These are phyloP conservation scores for Rhizoglyphus robini DNA, from an alignment of 1,140 invertebrate genomes.

Conservation along the genomic window DNA sequence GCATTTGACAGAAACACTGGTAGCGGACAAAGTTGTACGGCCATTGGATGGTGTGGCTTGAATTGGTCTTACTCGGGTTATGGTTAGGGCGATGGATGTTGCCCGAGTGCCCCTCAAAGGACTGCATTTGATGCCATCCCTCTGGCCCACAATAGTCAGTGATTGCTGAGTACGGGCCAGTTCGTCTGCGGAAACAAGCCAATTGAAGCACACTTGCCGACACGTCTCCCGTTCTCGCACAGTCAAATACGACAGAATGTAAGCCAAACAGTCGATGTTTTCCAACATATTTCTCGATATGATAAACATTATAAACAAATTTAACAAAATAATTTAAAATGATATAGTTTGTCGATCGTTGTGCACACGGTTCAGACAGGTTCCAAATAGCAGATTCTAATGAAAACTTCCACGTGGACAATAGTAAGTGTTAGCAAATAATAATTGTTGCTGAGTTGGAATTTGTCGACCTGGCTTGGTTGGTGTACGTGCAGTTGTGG, in stretches of 20 bases:
- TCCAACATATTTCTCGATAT: neutral
- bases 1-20: neutral
- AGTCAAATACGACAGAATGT: neutral
- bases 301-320: neutral
- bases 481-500: too few relatives aligned
- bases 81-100: neutral
- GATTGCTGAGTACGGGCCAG: neutral
- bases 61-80: too few relatives aligned
- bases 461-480: too few relatives aligned
- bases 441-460: too few relatives aligned
- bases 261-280: conserved; percentile 11
- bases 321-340: neutral
- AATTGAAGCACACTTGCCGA: neutral
- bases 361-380: neutral
- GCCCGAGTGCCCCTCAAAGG: neutral
- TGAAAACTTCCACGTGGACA: too few relatives aligned
- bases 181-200: neutral
- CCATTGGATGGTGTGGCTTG: neutral
- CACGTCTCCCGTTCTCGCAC: conserved; percentile 5
- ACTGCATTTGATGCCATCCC: neutral
- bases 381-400: neutral
- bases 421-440: too few relatives aligned
- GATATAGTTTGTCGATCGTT: neutral
- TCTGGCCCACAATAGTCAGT: neutral
- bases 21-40: conserved; percentile 9